A percentile compares a stretch with the other conserved stretches of the same genome.
phyloP scores from a whole-genome alignment of 2,113 vertebrate species.

The Rhinoderma darwinii region DNA sequence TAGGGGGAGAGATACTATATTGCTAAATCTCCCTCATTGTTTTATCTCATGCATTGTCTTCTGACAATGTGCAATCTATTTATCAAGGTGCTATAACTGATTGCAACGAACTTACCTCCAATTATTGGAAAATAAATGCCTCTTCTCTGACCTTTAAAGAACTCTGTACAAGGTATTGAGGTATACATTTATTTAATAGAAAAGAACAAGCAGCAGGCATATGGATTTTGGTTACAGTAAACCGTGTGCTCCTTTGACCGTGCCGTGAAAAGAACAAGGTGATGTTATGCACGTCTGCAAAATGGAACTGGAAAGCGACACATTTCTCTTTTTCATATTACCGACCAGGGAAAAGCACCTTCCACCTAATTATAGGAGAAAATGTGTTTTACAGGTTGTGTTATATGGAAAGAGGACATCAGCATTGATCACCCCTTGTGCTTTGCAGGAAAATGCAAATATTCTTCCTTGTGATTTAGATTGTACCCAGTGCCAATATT shows the following conservation, averaged over 20 bases:
- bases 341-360: conserved; percentile 41
- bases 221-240: conserved; percentile 3
- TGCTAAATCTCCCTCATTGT: too few relatives aligned
- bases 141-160: background rate
- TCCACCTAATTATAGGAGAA: conserved; percentile 45
- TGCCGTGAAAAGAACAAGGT: conserved; percentile 22
- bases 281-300: conserved; percentile 43
- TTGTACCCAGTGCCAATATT: conserved; percentile 41
- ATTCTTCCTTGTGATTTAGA: conserved; percentile 31
- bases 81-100: background rate
- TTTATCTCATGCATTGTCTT: too few relatives aligned
- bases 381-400: conserved; percentile 55
- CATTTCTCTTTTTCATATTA: conserved; percentile 48
- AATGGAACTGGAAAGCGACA: conserved; percentile 17
- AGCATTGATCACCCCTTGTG: conserved; percentile 45
- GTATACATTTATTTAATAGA: background rate
- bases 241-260: background rate
- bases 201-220: background rate
- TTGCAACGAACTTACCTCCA: background rate
- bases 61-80: background rate
- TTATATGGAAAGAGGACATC: conserved; percentile 42
- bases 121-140: background rate
- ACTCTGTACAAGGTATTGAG: background rate
- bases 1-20: too few relatives aligned
- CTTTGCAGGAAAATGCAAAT: conserved; percentile 44